Evolutionary conservation across 2,113 vertebrate genomes (phyloP).

Genomic region (Tychaedon coryphoeus): DNA sequence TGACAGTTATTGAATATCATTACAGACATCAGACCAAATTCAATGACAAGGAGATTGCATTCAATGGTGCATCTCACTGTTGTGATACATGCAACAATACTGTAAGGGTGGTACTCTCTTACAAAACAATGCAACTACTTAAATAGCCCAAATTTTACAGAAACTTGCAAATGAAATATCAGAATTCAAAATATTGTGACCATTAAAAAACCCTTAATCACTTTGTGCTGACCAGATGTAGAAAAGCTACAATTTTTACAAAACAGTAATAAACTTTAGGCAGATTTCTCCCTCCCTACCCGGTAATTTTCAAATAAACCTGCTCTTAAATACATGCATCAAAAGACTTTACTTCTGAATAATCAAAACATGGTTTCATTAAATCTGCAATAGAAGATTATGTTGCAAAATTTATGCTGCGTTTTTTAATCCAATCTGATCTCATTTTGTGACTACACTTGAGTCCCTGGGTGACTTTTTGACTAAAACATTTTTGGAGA

Average conservation of each 20-base stretch:
- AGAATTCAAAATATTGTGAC: neutral
- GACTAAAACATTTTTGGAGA: neutral
- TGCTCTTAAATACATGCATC: neutral
- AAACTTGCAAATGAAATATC: neutral
- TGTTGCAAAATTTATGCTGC: neutral
- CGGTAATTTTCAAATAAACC: neutral
- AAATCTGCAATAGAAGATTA: neutral
- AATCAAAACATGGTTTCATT: neutral
- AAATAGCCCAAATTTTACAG: neutral
- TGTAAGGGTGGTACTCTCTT: neutral
- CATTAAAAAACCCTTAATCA: neutral
- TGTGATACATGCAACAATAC: neutral
- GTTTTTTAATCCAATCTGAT: neutral
- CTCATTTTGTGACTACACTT: neutral
- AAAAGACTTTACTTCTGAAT: neutral
- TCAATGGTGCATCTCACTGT: neutral
- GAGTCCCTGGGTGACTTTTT: neutral
- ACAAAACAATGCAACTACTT: neutral
- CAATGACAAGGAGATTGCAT: neutral
- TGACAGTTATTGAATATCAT: neutral
- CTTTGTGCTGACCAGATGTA: neutral
- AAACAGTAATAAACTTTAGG: neutral
- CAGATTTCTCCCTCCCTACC: neutral
- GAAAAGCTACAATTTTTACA: neutral
- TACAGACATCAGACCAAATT: neutral